Percentiles rank a stretch among this genome's conserved stretches.
Conservation (phyloP, 1,140 invertebrate genomes). For the Brevipalpus yothersi region DNA sequence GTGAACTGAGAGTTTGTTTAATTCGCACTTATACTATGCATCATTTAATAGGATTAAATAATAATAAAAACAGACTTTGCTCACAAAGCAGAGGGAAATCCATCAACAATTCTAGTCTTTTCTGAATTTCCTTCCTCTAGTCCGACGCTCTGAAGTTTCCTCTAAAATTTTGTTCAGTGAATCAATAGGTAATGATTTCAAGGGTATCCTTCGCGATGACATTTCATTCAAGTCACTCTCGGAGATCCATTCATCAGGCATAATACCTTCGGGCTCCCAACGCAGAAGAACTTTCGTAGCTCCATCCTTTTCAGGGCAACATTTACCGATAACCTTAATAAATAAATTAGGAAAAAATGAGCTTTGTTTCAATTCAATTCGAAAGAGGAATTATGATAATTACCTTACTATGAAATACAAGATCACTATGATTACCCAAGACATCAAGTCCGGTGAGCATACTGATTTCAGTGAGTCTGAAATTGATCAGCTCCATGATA, state of each 20-base stretch:
- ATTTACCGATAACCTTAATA: constrained; percentile 16
- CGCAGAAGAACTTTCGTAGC: constrained; percentile 33
- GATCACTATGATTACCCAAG: constrained; percentile 24
- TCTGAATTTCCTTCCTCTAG: too few relatives aligned
- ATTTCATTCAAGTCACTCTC: constrained; percentile 14
- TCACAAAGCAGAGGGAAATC: too few relatives aligned
- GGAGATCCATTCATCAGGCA: constrained; percentile 15
- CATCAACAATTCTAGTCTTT: too few relatives aligned
- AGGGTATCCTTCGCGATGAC: constrained; percentile 15
- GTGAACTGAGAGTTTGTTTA: too few relatives aligned
- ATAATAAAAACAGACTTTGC: too few relatives aligned
- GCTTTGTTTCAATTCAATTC: background rate
- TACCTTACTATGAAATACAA: constrained; percentile 38
- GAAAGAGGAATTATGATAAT: constrained; percentile 5
- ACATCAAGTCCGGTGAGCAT: constrained; percentile 33
- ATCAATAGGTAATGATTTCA: constrained; percentile 14
- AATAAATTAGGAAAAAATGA: constrained; percentile 6
- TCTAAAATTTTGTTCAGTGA: constrained; percentile 1
- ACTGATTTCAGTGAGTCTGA: constrained; percentile 27
- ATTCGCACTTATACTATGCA: too few relatives aligned
- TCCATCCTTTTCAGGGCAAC: constrained; percentile 31
- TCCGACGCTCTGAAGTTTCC: background rate
- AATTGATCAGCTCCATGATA: constrained; percentile 59
- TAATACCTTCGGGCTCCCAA: constrained; percentile 37
- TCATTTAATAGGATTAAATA: too few relatives aligned